These are phyloP conservation scores for Tachina fera DNA, from an alignment of 2,888 invertebrate species.

Conservation along the genomic window DNA sequence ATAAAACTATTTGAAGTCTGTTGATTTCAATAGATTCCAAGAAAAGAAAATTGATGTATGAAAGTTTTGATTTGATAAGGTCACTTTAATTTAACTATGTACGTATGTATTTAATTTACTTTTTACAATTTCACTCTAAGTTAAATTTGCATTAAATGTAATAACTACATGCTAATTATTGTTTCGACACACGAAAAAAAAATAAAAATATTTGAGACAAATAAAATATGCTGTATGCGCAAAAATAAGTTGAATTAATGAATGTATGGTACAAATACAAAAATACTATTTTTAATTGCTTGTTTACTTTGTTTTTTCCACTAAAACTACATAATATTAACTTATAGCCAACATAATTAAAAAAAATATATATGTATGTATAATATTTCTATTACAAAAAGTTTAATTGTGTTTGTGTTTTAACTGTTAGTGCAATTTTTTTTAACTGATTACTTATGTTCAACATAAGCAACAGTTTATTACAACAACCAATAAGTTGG, in stretches of 20 bases:
- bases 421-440: conserved; percentile 19
- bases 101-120: conserved; percentile 28
- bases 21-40: conserved; percentile 27
- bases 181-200: conserved; percentile 26
- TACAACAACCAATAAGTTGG: conserved; percentile 30
- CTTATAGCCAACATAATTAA: conserved; percentile 35
- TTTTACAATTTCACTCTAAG: conserved; percentile 37
- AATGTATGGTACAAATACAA: conserved; percentile 14
- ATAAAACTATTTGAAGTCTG: conserved; percentile 46
- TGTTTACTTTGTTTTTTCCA: conserved; percentile 26
- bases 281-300: conserved; percentile 28
- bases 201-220: conserved; percentile 5
- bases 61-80: conserved; percentile 61
- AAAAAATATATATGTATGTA: background rate
- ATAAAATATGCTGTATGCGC: background rate
- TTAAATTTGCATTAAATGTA: background rate
- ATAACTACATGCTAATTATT: conserved; percentile 47
- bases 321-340: conserved; percentile 25
- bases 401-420: conserved; percentile 31
- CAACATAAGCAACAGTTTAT: conserved; percentile 75
- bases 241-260: conserved; percentile 12
- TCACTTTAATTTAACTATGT: conserved; percentile 64
- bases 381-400: conserved; percentile 12
- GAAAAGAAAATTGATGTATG: conserved; percentile 36
- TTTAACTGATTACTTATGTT: conserved; percentile 74